Conservation (phyloP, 2,797 vertebrate genomes). For the Myripristis jacobus region DNA sequence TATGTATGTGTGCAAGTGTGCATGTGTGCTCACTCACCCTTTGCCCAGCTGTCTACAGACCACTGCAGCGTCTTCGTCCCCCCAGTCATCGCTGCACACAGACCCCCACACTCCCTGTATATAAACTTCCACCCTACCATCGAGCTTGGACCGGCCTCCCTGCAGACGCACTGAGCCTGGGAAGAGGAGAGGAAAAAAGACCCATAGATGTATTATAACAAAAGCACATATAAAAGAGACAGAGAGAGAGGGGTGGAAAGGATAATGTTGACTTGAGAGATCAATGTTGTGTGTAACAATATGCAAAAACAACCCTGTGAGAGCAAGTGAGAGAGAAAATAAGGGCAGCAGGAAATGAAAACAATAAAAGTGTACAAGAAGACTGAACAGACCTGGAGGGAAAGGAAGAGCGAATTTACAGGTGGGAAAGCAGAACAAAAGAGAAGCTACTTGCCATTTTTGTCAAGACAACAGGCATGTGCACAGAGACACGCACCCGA, state of each 20-base stretch:
- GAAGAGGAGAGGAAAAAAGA: constrained; percentile 4
- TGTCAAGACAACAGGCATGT: not conserved
- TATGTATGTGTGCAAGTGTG: constrained; percentile 15
- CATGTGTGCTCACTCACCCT: constrained; percentile 83
- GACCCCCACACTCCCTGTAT: constrained; percentile 87
- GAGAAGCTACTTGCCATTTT: not conserved
- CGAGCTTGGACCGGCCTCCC: constrained; percentile 87
- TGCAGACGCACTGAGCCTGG: constrained; percentile 88
- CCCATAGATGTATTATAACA: not conserved
- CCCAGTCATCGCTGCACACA: constrained; percentile 88
- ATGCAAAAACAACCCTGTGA: not conserved
- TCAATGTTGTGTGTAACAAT: not conserved
- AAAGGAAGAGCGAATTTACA: not conserved
- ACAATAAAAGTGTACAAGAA: not conserved
- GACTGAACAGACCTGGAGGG: not conserved
- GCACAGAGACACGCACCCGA: not conserved
- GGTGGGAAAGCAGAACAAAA: not conserved
- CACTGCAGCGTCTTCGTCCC: constrained; percentile 87
- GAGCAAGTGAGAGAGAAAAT: not conserved
- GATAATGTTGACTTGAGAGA: not conserved
- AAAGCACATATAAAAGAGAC: not conserved
- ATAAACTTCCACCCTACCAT: constrained; percentile 91
- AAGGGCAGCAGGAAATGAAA: not conserved
- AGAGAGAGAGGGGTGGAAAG: not conserved
- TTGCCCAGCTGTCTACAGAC: constrained; percentile 90